Percentiles rank a stretch among this genome's conserved stretches.
phyloP scores from a whole-genome alignment of 2,113 vertebrate genomes.

The Entomyzon cyanotis region DNA sequence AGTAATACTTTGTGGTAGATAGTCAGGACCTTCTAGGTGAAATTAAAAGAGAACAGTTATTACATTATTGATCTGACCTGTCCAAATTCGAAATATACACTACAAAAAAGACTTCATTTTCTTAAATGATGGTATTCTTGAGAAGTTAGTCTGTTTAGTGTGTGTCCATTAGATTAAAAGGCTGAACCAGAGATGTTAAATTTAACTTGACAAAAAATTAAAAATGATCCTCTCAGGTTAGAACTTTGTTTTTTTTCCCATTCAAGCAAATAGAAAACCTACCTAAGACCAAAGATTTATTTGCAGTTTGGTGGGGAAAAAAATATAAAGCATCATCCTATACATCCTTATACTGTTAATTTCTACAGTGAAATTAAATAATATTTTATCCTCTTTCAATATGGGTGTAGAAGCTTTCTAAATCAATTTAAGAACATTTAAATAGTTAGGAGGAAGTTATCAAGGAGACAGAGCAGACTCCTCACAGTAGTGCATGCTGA shows the following conservation, averaged over 20 bases:
- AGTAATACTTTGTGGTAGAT: fast-evolving
- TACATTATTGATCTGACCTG: background rate
- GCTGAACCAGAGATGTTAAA: background rate
- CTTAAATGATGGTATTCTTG: background rate
- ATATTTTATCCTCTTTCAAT: background rate
- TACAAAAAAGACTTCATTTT: background rate
- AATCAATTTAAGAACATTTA: background rate
- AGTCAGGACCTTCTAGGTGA: background rate
- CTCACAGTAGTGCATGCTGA: fast-evolving
- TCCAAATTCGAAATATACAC: background rate
- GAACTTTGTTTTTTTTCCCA: background rate
- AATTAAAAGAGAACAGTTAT: background rate
- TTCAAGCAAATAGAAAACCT: background rate
- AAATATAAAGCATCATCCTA: background rate
- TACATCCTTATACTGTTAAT: background rate
- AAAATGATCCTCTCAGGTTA: background rate
- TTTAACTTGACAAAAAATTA: background rate
- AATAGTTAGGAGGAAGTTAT: background rate
- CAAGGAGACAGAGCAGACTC: background rate
- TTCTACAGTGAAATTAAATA: background rate
- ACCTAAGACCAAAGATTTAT: background rate
- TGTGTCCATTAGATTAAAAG: background rate
- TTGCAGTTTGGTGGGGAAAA: background rate
- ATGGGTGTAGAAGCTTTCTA: background rate
- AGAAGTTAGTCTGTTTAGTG: background rate